Base-by-base conservation (phyloP, 2,888 invertebrate genomes). In the Aleiodes testaceus region DNA sequence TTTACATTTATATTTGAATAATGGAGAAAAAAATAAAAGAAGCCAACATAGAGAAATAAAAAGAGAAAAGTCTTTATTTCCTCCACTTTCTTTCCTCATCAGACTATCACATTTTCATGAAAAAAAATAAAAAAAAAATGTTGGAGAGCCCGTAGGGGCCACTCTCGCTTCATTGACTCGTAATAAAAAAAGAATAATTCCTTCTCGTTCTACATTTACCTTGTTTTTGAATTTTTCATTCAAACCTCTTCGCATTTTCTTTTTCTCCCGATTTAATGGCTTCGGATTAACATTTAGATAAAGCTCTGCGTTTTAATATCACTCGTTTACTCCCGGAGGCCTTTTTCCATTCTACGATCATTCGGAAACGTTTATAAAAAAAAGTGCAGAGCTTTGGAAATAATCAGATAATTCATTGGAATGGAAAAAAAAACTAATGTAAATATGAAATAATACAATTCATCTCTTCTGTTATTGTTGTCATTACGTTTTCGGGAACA, bases 1-100 rank as follows among this genome's bases (percentile, higher is more conserved):
- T 87, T 87, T 87, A 87, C 87, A 87, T 87, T 87, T 87, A 87
- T 86, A 87, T 87, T 87, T 87, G 87, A 87, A 87, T 87, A 87
- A 87, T 87, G 86, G 86, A 82, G 82, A 85, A 86, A 84, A 85
- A 86, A 86, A 87, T 85, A 85, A 83, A 79, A 78, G 77, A 80
- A 78, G 79, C 79, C 68, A 73, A 26, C 26, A 26, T 26, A 26
- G 74, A 75, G 42, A 45, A 63, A 63, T n/a, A 18, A 63, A 63
- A 63, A 44, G 18, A 45, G 44, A 20, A 63, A 63, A 59, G 11
- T 42, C 64, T 74, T 74, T 74, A 77, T 50, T 52, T 50, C 50
- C 74, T 77, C 75, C 70, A 55, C 74, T 69, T 68, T 73, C 74
- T 73, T 75, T 77, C 73, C 74, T 75, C 73, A 74, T 75, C 76